A percentile compares a stretch with the other conserved stretches of the same genome.
These are phyloP conservation scores for Sinopyrophorus schimmeli DNA, from an alignment of 2,888 invertebrate genomes.

Conservation along the genomic window DNA sequence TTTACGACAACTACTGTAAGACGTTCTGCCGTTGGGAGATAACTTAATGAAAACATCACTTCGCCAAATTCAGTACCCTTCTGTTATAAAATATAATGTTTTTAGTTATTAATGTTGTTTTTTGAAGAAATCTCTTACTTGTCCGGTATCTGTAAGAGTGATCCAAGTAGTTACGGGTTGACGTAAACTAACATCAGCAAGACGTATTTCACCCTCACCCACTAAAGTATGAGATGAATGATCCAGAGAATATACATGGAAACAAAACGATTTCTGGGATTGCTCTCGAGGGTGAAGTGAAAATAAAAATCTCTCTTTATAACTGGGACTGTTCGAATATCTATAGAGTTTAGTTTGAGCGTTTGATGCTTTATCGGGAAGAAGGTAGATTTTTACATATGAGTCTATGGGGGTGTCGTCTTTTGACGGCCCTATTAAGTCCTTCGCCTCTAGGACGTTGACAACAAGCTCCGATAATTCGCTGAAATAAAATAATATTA, in stretches of 20 bases:
- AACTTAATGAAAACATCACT: conserved; percentile 79
- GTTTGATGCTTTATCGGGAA: conserved; percentile 70
- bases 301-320: conserved; percentile 76
- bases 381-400: conserved; percentile 74
- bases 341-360: conserved; percentile 73
- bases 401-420: conserved; percentile 67
- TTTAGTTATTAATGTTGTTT: not conserved
- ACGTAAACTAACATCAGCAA: conserved; percentile 65
- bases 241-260: conserved; percentile 70
- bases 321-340: conserved; percentile 71
- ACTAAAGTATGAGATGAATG: conserved; percentile 65
- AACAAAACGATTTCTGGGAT: conserved; percentile 63
- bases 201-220: conserved; percentile 70
- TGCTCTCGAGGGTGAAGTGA: conserved; percentile 64
- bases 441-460: conserved; percentile 76
- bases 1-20: conserved; percentile 78
- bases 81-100: conserved; percentile 46
- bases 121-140: conserved; percentile 56
- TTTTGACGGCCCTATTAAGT: conserved; percentile 65
- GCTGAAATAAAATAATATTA: conserved; percentile 46
- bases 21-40: conserved; percentile 80
- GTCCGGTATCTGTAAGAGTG: conserved; percentile 72
- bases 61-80: conserved; percentile 74
- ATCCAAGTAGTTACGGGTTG: conserved; percentile 80
- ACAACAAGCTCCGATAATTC: conserved; percentile 64